Base-by-base conservation (phyloP, 92 coral and sea anemone genomes). In the Paramuricea clavata region DNA sequence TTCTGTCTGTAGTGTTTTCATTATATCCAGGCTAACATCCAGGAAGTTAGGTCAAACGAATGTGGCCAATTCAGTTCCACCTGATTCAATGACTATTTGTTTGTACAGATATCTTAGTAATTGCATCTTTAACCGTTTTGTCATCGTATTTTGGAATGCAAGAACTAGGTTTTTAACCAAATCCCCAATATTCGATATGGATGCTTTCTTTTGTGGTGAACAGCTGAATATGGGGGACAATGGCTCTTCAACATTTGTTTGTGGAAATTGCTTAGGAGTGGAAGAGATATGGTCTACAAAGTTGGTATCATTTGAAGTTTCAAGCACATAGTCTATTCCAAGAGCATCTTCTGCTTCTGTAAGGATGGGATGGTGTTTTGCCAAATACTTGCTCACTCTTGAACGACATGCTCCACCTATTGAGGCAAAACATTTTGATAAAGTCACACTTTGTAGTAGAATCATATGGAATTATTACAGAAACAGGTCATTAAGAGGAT, bases 41-140 rank as follows among this genome's bases (percentile, higher is more conserved):
- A 91, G 69, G 54, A 83, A 87, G 56, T 91, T 91, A 10, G 11
- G 60, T 16, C 83, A 31, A 30, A 83, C 79, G 79, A 91, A 91
- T 64, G 62, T 72, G 33, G 73, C 79, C 30, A 87, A 83, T 0
- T 91, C 87, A 12, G 80, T 10, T 22, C 83, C 84, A 34, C 49
- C 81, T 36, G 6, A 2, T 2, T 31, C 41, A 43, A 44, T 23
- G 22, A 75, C 54, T 10, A 19, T 4, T 15, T 28, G 60, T n/a
- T 75, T 75, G 28, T 41, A 75, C 0, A 75, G 25, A 32, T 47
- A 49, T 0, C 28, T 6, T 25, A 75, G 4, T 43, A 75, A 3
- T 23, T 75, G 81, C 28, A 10, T 47, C 65, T 47, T 75, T 16
- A 75, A 17, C 65, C 81, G 3, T 7, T 30, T 35, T 2, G 81